A percentile compares a stretch with the other conserved stretches of the same genome.
phyloP scores from a whole-genome alignment of 2,888 invertebrate genomes.

The Lepas anatifera region DNA sequence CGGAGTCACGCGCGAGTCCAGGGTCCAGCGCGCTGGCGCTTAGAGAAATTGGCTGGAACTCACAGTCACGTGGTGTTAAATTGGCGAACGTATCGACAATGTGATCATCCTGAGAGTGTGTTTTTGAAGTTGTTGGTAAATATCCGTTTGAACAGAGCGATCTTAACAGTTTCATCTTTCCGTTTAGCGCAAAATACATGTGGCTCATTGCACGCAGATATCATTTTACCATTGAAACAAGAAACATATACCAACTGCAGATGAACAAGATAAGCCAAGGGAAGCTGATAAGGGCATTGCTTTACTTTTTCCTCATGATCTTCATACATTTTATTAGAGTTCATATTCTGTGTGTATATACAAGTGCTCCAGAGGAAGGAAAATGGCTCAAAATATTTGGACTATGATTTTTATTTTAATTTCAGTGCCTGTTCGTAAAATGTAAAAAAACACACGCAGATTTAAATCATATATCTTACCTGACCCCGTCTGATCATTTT shows the following conservation, averaged over 20 bases:
- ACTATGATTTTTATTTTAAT: not conserved
- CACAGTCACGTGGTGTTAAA: not conserved
- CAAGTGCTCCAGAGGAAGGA: not conserved
- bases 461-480: not conserved
- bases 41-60: not conserved
- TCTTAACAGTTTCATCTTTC: not conserved
- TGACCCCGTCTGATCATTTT: not conserved
- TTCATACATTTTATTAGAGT: no score
- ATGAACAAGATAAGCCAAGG: no score
- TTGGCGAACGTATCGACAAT: not conserved
- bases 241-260: no score
- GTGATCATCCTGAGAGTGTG: not conserved
- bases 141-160: not conserved
- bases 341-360: not conserved
- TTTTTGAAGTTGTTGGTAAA: no score
- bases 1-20: not conserved
- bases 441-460: not conserved
- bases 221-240: no score
- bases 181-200: no score
- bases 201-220: no score
- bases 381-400: not conserved
- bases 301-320: no score
- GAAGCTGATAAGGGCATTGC: no score
- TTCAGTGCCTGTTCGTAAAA: not conserved
- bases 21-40: no score